Base-by-base conservation (phyloP, 1,140 invertebrate species). In the Leptoteleia sp. region DNA sequence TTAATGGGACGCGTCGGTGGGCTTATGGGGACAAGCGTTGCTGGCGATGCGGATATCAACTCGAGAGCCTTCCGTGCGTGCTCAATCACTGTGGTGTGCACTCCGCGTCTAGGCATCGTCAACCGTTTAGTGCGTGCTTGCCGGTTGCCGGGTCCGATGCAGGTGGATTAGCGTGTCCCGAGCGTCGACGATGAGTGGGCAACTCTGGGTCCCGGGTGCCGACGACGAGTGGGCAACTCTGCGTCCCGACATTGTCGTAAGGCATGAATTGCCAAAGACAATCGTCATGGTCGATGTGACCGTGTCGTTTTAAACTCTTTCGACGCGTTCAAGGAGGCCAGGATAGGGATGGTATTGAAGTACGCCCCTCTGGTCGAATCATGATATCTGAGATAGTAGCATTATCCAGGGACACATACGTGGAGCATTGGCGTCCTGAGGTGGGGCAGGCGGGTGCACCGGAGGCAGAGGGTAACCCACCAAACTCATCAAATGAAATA, bases 271-370 rank as follows among this genome's bases (percentile, higher is more conserved):
- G 7, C 5, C 27, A 5, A 76, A 72, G 4, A 64, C 25, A 0
- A 50, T 81, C 11, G 3, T 47, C 19, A 71, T 71, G 9, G 67
- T 87, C 33, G 85, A 89, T 48, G 83, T 90, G 1, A 61, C 84
- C 12, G 80, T 89, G 16, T 78, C 84, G 0, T 89, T 88, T 13
- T 86, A 90, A 25, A 88, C 61, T 54, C 76, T 4, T 13, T 22
- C 4, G 57, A 38, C 0, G 83, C 81, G 0, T 33, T 86, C 3
- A 54, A 40, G 1, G 38, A 27, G 8, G 79, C 65, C 0, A 43
- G 79, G 8, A 5, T 11, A 0, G 19, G 5, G 13, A 87, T 85
- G 47, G 33, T 80, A 0, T 8, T 8, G 0, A 87, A 86, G 15
- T 87, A 87, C 35, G 17, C n/a, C 0, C 37, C 35, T 6, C 48